A percentile compares a stretch with the other conserved stretches of the same genome.
phyloP scores from a whole-genome alignment of 2,888 invertebrate species.

The Drosophila birchii region DNA sequence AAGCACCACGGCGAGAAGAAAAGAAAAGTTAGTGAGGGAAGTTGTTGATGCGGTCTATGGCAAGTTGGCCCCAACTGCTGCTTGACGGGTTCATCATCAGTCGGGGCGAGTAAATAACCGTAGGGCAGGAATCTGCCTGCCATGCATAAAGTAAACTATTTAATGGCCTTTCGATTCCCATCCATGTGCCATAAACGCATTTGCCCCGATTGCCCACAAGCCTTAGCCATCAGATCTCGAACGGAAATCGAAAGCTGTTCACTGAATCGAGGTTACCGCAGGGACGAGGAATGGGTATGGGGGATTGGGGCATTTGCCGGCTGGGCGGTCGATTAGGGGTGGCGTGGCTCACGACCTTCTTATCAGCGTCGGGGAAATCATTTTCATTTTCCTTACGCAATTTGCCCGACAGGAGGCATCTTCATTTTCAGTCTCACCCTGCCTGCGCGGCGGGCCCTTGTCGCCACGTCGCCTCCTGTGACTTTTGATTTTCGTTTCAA shows the following conservation, averaged over 20 bases:
- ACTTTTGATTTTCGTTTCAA: conserved; percentile 69
- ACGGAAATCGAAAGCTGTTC: conserved; percentile 76
- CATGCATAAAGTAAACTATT: conserved; percentile 81
- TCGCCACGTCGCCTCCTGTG: conserved; percentile 40
- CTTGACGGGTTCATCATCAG: conserved; percentile 70
- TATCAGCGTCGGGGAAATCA: conserved; percentile 54
- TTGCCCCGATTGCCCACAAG: conserved; percentile 48
- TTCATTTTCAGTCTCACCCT: conserved; percentile 36
- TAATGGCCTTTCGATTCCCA: conserved; percentile 71
- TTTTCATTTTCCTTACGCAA: conserved; percentile 68
- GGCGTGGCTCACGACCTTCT: conserved; percentile 29
- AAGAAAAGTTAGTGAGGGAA: conserved; percentile 27
- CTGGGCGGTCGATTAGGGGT: conserved; percentile 20
- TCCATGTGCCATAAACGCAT: conserved; percentile 61
- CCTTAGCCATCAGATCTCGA: conserved; percentile 33
- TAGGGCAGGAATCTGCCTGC: conserved; percentile 74
- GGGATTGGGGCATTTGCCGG: not conserved
- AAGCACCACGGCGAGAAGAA: conserved; percentile 28
- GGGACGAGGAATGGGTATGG: conserved; percentile 27
- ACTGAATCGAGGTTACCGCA: conserved; percentile 61
- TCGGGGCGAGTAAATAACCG: conserved; percentile 69
- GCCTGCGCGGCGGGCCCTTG: conserved; percentile 3
- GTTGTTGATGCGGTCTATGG: conserved; percentile 56
- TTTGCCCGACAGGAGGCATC: conserved; percentile 49
- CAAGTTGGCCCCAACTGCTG: conserved; percentile 60